A percentile compares a stretch with the other conserved stretches of the same genome.
Conservation (phyloP, 2,888 invertebrate species). For the Thereva unica region DNA sequence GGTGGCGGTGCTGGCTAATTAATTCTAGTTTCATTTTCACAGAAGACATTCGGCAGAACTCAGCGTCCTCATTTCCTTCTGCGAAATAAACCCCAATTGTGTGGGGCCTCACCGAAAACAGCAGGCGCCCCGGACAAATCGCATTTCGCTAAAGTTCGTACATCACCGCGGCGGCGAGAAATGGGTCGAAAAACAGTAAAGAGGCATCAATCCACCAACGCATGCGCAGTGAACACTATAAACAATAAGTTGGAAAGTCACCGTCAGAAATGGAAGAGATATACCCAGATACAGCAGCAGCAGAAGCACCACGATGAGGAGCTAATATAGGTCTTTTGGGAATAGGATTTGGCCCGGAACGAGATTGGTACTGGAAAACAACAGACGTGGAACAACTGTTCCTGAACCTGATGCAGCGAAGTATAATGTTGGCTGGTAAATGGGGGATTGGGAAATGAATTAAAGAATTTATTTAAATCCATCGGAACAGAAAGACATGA, state of each 20-base stretch:
- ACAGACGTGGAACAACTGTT: too few relatives aligned
- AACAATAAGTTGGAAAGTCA: not conserved
- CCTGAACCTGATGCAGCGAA: not conserved
- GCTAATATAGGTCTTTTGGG: too few relatives aligned
- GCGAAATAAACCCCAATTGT: not conserved
- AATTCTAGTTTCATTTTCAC: conserved; percentile 34
- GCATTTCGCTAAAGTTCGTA: not conserved
- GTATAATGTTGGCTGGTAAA: conserved; percentile 19
- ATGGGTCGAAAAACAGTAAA: conserved; percentile 42
- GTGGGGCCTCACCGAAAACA: not conserved
- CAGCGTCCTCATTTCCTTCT: conserved; percentile 21
- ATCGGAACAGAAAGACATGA: conserved; percentile 22
- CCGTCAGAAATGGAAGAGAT: too few relatives aligned
- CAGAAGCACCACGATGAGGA: too few relatives aligned
- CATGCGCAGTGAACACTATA: conserved; percentile 8
- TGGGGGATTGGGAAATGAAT: conserved; percentile 21
- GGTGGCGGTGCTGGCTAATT: not conserved
- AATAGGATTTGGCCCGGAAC: not conserved
- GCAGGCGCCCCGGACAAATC: too few relatives aligned
- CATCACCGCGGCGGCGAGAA: not conserved
- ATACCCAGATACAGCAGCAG: too few relatives aligned
- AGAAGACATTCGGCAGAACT: conserved; percentile 22
- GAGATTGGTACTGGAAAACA: not conserved
- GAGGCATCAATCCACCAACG: conserved; percentile 39
- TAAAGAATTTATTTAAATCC: conserved; percentile 33